Evolutionary conservation across 2,113 vertebrate genomes (phyloP), one percentile per base, ranked within the genome.

Genomic region (Pongo abelii): DNA sequence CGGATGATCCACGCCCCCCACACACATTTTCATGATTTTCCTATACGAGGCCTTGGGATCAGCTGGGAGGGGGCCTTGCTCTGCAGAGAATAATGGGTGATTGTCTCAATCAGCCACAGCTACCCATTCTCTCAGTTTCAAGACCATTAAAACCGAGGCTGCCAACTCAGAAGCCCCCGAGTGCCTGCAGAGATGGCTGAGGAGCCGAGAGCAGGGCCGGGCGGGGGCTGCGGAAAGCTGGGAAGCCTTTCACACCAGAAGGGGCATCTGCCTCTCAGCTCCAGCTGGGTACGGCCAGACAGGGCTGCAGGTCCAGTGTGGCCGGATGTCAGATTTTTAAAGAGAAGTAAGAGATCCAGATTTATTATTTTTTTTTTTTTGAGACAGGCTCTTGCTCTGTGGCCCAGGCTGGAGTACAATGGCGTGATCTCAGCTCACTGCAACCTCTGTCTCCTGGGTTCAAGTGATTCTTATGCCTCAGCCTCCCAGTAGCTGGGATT

Each of bases 191-290:
- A 55, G 35, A 57, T 25, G 0, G 0, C 52, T 3, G 1, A 38
- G 1, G 16, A n/a, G 20, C n/a, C 5, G 6, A 30, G 8, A 40
- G 7, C 27, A 23, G 27, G 38, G 64, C 20, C 0, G 0, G 46
- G 55, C 4, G 7, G 23, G 46, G 79, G 8, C 77, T 30, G 22
- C 2, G 17, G 50, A 48, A 1, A 8, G 11, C 14, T 0, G 6
- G 4, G 12, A 0, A 2, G 46, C 25, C 1, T 0, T 2, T 50
- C 46, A n/a, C 38, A 1, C 70, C 61, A 64, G 27, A 30, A 64
- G 17, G 6, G 52, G 27, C 27, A 14, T 30, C 61, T 64, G 61
- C 61, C 17, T n/a, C 69, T 87, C 5, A 32, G 64, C 20, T 35
- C 40, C 50, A n/a, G 23, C 43, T 2, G 8, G 43, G 4, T 4